phyloP scores from a whole-genome alignment of 2,113 vertebrate species.

The Bolborhynchus lineola region DNA sequence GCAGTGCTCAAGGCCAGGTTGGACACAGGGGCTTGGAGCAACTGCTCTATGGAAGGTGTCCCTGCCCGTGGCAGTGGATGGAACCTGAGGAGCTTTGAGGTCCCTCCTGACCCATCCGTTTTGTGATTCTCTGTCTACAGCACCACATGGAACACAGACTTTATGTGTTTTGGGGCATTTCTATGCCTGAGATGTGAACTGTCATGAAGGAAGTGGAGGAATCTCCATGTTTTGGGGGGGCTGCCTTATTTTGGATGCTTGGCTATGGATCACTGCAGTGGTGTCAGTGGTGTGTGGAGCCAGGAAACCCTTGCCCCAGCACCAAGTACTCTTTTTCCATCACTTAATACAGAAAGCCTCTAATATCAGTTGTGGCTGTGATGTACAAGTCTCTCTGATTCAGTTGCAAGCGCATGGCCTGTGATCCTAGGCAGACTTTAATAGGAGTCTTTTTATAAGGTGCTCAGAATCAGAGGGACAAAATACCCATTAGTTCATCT shows the following conservation, averaged over 20 bases:
- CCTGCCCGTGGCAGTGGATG: not conserved
- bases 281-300: not conserved
- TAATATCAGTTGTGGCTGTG: not conserved
- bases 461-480: not conserved
- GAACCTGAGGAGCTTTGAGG: fast-evolving
- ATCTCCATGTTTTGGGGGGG: not conserved
- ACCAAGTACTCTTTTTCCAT: not conserved
- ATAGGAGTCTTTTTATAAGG: not conserved
- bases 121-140: not conserved
- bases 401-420: not conserved
- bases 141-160: not conserved
- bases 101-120: not conserved
- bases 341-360: not conserved
- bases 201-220: not conserved
- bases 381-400: not conserved
- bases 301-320: not conserved
- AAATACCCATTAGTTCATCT: not conserved
- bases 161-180: not conserved
- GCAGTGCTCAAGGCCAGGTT: too few relatives aligned
- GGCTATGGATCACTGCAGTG: not conserved
- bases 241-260: not conserved
- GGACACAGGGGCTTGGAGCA: not conserved
- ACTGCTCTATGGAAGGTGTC: not conserved
- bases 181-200: not conserved
- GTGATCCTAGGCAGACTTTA: not conserved